phyloP scores from a whole-genome alignment of 2,797 vertebrate genomes.

The Acestrorhynchus altus region DNA sequence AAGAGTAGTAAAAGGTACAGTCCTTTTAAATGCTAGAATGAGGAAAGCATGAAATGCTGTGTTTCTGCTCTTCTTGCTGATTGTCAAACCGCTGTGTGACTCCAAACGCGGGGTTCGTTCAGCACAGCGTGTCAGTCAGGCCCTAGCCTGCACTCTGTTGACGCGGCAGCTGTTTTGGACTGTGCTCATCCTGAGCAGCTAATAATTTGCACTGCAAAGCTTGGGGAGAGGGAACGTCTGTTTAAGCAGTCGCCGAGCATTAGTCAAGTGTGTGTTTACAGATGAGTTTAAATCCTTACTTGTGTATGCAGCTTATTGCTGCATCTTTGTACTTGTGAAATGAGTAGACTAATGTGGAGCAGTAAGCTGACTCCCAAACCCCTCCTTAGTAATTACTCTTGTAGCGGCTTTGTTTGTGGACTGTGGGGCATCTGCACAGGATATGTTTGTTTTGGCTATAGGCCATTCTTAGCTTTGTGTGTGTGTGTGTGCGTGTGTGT shows the following conservation, averaged over 20 bases:
- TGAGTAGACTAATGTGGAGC: conserved; percentile 44
- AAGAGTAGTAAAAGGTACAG: no score
- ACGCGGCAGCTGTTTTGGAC: conserved; percentile 1
- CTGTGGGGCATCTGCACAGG: conserved; percentile 45
- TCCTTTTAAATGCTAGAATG: no score
- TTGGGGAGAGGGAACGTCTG: conserved; percentile 33
- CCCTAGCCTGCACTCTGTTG: not conserved
- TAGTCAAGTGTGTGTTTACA: conserved; percentile 36
- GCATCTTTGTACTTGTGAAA: conserved; percentile 52
- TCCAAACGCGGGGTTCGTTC: not conserved
- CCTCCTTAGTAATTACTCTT: conserved; percentile 45
- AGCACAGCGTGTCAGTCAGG: not conserved
- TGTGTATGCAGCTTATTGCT: conserved; percentile 42
- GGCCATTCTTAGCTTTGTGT: conserved; percentile 44
- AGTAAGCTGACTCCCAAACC: conserved; percentile 51
- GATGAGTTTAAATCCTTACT: conserved; percentile 38
- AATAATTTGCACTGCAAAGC: conserved; percentile 15
- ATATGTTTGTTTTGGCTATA: conserved; percentile 56
- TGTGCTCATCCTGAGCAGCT: conserved; percentile 4
- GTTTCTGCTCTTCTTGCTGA: no score
- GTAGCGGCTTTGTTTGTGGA: conserved; percentile 52
- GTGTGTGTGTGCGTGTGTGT: conserved; percentile 39
- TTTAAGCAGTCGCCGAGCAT: conserved; percentile 17
- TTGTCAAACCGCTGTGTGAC: no score
- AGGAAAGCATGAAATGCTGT: no score